Conservation (phyloP, 2,888 invertebrate species). For the Lagria hirta region DNA sequence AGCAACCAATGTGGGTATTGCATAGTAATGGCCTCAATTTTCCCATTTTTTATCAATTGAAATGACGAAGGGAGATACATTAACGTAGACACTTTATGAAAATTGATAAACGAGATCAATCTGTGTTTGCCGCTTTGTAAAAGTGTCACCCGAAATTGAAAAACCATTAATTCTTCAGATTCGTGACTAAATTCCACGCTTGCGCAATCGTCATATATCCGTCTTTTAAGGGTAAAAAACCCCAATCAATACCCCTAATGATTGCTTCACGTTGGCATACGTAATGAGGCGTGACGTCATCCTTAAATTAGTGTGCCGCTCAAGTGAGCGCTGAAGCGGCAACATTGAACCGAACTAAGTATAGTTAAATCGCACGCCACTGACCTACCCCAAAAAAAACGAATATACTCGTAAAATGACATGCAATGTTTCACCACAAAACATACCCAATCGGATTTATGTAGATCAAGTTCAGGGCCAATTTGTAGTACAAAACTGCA, state of each 20-base stretch:
- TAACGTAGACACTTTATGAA: too few species aligned
- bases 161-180: slow-evolving; percentile 50
- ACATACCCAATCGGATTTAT: too few species aligned
- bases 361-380: slow-evolving; percentile 6
- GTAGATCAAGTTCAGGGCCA: too few species aligned
- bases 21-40: too few species aligned
- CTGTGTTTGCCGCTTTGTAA: slow-evolving; percentile 38
- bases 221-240: slow-evolving; percentile 48
- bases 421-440: too few species aligned
- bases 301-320: slow-evolving; percentile 44
- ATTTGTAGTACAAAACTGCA: too few species aligned
- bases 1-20: too few species aligned
- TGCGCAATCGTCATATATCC: slow-evolving; percentile 40
- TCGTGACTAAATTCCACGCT: slow-evolving; percentile 46
- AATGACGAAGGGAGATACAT: too few species aligned
- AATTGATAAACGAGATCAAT: slow-evolving; percentile 42
- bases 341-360: slow-evolving; percentile 1
- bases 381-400: slow-evolving; percentile 11
- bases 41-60: too few species aligned
- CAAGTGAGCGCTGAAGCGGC: slow-evolving; percentile 23
- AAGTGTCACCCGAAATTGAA: slow-evolving; percentile 52
- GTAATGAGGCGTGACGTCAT: slow-evolving; percentile 54
- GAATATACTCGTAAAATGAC: too few species aligned
- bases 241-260: slow-evolving; percentile 55
- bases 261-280: slow-evolving; percentile 53